These are phyloP conservation scores for Boulengerochromis microlepis DNA, from an alignment of 2,113 vertebrate species.

Conservation along the genomic window DNA sequence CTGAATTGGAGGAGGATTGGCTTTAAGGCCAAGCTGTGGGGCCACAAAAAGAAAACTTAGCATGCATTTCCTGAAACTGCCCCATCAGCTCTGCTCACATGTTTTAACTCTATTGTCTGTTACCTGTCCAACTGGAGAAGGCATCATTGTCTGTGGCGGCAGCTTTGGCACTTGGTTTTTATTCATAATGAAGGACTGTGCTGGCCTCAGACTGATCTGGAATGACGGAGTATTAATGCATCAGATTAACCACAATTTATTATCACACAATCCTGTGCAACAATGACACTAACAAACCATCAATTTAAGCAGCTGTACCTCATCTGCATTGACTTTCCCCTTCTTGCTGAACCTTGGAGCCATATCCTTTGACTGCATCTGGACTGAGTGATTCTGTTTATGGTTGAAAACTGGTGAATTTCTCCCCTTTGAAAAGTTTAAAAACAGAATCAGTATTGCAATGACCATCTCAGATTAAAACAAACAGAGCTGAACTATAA, in stretches of 20 bases:
- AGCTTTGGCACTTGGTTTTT: constrained; percentile 98
- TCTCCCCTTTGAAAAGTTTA: constrained; percentile 76
- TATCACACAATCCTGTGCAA: neutral
- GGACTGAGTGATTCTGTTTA: constrained; percentile 90
- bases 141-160: constrained; percentile 91
- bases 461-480: neutral
- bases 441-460: neutral
- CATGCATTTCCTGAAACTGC: neutral
- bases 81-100: neutral
- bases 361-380: constrained; percentile 96
- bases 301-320: constrained; percentile 66
- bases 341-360: constrained; percentile 94
- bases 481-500: neutral
- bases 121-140: constrained; percentile 93
- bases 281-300: neutral
- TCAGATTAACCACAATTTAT: neutral
- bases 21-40: constrained; percentile 96
- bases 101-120: neutral
- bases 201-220: constrained; percentile 96
- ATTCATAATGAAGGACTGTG: constrained; percentile 93
- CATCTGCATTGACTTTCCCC: constrained; percentile 95
- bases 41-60: constrained; percentile 26
- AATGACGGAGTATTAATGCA: neutral
- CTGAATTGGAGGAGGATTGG: constrained; percentile 94
- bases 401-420: constrained; percentile 92